These are phyloP conservation scores for Lasioglossum morio DNA, from an alignment of 2,888 invertebrate species.

Conservation along the genomic window DNA sequence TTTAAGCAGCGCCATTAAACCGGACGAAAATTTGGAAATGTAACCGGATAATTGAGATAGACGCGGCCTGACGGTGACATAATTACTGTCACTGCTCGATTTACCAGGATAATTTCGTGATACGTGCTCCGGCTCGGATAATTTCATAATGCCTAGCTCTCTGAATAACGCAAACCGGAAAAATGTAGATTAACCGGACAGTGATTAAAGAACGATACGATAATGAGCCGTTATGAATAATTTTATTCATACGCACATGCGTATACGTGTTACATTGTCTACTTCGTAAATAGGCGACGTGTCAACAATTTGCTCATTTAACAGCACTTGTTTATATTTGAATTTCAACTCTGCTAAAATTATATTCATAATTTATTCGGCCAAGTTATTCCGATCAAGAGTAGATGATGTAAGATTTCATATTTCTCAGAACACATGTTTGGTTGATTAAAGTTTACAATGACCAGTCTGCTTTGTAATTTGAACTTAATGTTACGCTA, in stretches of 20 bases:
- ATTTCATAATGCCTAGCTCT: constrained; percentile 73
- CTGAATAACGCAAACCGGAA: constrained; percentile 58
- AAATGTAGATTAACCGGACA: constrained; percentile 60
- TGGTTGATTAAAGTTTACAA: background rate
- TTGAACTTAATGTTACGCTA: background rate
- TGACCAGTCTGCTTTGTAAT: background rate
- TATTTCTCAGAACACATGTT: background rate
- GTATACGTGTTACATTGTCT: constrained; percentile 18
- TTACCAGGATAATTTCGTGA: constrained; percentile 78
- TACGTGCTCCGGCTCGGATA: constrained; percentile 72
- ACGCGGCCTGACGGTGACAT: constrained; percentile 76
- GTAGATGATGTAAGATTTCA: background rate
- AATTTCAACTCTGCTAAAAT: background rate
- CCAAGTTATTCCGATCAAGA: background rate
- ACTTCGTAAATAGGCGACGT: constrained; percentile 41
- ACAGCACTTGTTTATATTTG: background rate
- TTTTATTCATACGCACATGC: constrained; percentile 32
- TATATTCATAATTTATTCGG: background rate
- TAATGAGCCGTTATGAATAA: constrained; percentile 57
- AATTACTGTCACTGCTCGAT: constrained; percentile 80
- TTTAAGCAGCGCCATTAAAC: constrained; percentile 67
- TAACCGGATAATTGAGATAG: constrained; percentile 79
- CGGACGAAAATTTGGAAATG: constrained; percentile 75
- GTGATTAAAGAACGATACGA: constrained; percentile 66
- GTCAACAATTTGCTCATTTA: background rate